Conservation (phyloP, 2,113 vertebrate genomes). For the Alligator sinensis region DNA sequence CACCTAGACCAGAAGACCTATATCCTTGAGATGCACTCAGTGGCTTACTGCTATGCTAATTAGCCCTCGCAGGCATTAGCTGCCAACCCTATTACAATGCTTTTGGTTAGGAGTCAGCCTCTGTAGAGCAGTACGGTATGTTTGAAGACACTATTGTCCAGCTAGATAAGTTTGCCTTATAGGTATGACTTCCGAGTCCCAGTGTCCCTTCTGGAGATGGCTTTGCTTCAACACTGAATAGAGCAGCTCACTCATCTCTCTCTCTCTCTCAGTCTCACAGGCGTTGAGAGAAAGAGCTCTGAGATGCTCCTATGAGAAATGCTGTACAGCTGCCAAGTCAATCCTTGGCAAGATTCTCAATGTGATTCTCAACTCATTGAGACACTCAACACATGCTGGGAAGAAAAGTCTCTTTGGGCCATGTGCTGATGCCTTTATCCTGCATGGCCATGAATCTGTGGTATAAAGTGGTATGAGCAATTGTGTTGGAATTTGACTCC, state of each 20-base stretch:
- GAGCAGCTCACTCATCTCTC: too few relatives aligned
- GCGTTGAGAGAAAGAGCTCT: not conserved
- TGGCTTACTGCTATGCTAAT: too few relatives aligned
- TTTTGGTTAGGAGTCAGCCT: too few relatives aligned
- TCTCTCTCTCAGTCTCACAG: not conserved
- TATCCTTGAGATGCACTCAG: too few relatives aligned
- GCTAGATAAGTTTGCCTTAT: too few relatives aligned
- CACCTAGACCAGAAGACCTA: too few relatives aligned
- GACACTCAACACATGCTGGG: not conserved
- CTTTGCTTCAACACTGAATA: not conserved
- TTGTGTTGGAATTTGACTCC: not conserved
- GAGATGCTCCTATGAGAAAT: not conserved
- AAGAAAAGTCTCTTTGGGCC: not conserved
- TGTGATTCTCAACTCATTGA: not conserved
- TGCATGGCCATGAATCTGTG: not conserved
- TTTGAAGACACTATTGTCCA: too few relatives aligned
- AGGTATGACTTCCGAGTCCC: too few relatives aligned
- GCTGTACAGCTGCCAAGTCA: not conserved
- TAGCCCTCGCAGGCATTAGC: too few relatives aligned
- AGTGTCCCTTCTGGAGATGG: not conserved
- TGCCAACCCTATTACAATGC: too few relatives aligned
- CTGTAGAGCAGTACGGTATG: too few relatives aligned
- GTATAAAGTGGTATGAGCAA: not conserved
- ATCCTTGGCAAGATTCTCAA: too few relatives aligned
- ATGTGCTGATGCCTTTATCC: not conserved